phyloP scores from a whole-genome alignment of 2,888 invertebrate species.

The Lycophotia porphyrea region DNA sequence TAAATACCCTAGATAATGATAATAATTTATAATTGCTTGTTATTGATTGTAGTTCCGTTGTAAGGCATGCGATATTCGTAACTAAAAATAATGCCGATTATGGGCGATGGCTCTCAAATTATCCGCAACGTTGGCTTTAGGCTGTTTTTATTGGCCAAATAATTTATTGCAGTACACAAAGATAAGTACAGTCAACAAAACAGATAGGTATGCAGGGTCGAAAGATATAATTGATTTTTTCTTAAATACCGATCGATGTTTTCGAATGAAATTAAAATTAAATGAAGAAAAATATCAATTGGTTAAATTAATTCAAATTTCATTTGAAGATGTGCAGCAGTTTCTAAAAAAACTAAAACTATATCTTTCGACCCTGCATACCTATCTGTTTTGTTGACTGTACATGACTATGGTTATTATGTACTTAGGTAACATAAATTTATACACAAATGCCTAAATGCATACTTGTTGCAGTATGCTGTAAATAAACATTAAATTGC shows the following conservation, averaged over 20 bases:
- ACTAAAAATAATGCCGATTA: constrained; percentile 17
- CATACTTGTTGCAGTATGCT: not conserved
- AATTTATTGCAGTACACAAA: not conserved
- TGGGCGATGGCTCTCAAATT: not conserved
- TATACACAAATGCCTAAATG: not conserved
- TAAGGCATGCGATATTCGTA: constrained; percentile 32
- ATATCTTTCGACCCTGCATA: no score
- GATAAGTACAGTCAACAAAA: no score
- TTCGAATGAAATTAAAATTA: no score
- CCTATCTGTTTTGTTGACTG: no score
- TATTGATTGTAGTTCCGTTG: constrained; percentile 31
- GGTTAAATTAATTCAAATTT: no score
- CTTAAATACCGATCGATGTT: no score
- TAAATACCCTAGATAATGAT: not conserved
- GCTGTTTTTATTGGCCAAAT: not conserved
- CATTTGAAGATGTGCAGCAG: no score
- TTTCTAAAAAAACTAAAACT: no score
- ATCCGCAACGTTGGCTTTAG: not conserved
- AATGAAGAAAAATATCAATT: no score
- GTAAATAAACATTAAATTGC: not conserved
- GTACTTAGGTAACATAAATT: not conserved
- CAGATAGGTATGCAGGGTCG: no score
- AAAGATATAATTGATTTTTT: no score
- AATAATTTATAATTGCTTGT: constrained; percentile 3
- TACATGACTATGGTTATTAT: not conserved